Base-by-base conservation (phyloP, 2,888 invertebrate genomes). In the Odontomyia ornata region DNA sequence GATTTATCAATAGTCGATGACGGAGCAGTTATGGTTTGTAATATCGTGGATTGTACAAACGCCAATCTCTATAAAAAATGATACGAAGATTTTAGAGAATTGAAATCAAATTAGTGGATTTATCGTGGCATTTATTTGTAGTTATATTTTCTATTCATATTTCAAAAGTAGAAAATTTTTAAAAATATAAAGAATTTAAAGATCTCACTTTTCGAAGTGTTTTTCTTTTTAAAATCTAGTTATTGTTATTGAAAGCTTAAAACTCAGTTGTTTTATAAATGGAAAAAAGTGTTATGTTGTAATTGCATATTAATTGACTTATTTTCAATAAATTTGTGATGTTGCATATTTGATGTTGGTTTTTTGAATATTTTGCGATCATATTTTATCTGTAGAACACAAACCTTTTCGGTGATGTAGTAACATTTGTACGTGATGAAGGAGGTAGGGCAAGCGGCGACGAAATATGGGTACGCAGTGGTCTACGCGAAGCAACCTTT, bases 361-460 rank as follows among this genome's bases (percentile, higher is more conserved):
- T 30, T 71, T 25, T 36, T 36, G 36, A 5, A 36, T 5, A 36
- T 36, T 69, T 71, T 57, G 18, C 71, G 27, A 56, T 18, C 25
- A 27, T 43, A n/a, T 52, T 62, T 52, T 73, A 65, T 65, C 28
- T 71, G 62, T 28, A 71, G 62, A 62, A 56, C 57, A 77, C 77
- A 65, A 77, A 77, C 65, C 76, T 76, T 76, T 57, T 62, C 65
- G 77, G 76, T 78, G 79, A 77, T 43, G 47, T 77, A 83, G 86
- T 86, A 86, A 86, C 86, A 86, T 86, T 86, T 86, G 84, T 83
- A 82, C 86, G 80, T 81, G 84, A 81, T 79, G 84, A 82, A 80
- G 85, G 82, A 82, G 82, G 83, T 71, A 85, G 83, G 79, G 86
- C 84, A 82, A 86, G 82, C 78, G 86, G 86, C 77, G 86, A 86